Evolutionary conservation across 2,113 vertebrate genomes (phyloP).

Genomic region (Bufo bufo): DNA sequence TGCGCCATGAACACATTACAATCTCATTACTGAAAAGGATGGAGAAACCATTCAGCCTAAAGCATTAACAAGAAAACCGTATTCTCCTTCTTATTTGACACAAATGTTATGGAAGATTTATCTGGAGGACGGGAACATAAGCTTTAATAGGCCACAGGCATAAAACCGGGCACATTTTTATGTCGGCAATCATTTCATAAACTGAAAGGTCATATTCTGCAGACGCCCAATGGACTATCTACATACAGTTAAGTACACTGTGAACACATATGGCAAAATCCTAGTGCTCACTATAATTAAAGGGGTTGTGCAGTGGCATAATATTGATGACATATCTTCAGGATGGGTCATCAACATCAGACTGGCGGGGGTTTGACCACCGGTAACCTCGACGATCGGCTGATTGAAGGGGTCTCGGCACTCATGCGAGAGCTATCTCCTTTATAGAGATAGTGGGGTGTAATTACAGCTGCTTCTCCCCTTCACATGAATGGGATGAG

Average conservation of each 20-base stretch:
- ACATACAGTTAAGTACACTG: background rate
- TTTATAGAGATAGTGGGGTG: too few relatives aligned
- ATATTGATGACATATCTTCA: too few relatives aligned
- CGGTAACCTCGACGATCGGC: too few relatives aligned
- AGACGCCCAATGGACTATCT: background rate
- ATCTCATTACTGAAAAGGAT: slow-evolving; percentile 32
- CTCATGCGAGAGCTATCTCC: too few relatives aligned
- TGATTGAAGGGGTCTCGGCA: too few relatives aligned
- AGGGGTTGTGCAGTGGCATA: too few relatives aligned
- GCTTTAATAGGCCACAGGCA: background rate
- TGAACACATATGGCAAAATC: too few relatives aligned
- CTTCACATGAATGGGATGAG: too few relatives aligned
- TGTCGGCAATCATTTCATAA: background rate
- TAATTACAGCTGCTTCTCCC: too few relatives aligned
- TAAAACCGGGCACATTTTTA: background rate
- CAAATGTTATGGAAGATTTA: background rate
- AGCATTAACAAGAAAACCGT: background rate
- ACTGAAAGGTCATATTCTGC: background rate
- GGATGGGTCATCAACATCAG: too few relatives aligned
- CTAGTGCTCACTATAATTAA: too few relatives aligned
- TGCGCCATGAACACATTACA: slow-evolving; percentile 19
- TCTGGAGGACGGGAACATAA: background rate
- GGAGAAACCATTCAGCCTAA: background rate
- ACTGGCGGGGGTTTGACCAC: too few relatives aligned
- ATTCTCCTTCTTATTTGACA: background rate